Conservation (phyloP, 2,797 vertebrate species). For the Diplodus puntazzo region DNA sequence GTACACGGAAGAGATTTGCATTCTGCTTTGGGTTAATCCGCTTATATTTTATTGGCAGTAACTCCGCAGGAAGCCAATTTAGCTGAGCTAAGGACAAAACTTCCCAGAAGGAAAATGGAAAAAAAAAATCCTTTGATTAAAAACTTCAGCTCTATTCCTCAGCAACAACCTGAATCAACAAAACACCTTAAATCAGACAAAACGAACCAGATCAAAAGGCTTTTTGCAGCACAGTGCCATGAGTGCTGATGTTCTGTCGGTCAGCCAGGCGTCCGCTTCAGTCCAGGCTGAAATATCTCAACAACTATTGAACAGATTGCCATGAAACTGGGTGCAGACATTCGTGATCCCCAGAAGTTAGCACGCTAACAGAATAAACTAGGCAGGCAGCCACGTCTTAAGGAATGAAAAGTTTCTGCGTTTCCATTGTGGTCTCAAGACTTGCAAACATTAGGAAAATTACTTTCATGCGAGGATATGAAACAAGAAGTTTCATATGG, state of each 20-base stretch:
- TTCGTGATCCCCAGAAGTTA: background rate
- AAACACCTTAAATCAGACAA: background rate
- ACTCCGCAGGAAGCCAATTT: slow-evolving; percentile 56
- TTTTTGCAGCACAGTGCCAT: background rate
- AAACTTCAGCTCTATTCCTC: background rate
- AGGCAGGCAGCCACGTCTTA: too few species aligned
- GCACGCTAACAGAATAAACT: too few species aligned
- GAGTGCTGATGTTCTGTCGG: background rate
- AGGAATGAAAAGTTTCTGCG: too few species aligned
- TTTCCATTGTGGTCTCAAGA: too few species aligned
- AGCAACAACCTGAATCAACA: background rate
- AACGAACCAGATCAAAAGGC: background rate
- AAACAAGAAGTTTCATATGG: too few species aligned
- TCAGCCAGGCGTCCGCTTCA: background rate
- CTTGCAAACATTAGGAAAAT: too few species aligned
- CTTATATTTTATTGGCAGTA: slow-evolving; percentile 63
- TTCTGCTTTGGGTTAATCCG: slow-evolving; percentile 57
- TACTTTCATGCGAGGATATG: too few species aligned
- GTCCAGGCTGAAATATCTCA: background rate
- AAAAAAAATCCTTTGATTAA: slow-evolving; percentile 35
- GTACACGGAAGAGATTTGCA: slow-evolving; percentile 52
- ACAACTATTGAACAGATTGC: background rate
- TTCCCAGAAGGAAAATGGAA: slow-evolving; percentile 36
- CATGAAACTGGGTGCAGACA: too few species aligned
- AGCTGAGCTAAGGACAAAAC: slow-evolving; percentile 59